Evolutionary conservation across 2,113 vertebrate species (phyloP).

Genomic region (Callospermophilus lateralis): DNA sequence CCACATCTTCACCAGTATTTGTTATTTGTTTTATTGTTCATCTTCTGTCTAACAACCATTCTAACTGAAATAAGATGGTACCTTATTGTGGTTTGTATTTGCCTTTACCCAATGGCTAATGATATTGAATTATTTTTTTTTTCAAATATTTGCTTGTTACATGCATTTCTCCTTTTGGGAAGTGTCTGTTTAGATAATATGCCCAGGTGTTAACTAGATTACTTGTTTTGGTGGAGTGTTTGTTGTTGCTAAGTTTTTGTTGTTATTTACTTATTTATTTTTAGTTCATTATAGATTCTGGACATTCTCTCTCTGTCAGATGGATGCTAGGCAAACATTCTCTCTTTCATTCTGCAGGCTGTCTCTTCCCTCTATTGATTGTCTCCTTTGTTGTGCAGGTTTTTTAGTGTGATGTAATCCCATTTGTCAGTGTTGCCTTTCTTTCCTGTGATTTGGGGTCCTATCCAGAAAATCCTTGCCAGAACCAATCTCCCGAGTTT

Average conservation of each 20-base stretch:
- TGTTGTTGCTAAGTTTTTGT: too few relatives aligned
- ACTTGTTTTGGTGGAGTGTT: not conserved
- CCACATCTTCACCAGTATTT: too few relatives aligned
- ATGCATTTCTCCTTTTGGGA: too few relatives aligned
- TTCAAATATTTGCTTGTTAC: too few relatives aligned
- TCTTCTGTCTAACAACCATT: not conserved
- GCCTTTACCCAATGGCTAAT: not conserved
- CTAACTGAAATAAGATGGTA: not conserved
- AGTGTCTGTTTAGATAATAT: not conserved
- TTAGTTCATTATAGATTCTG: not conserved
- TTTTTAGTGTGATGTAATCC: not conserved
- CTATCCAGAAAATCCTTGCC: not conserved
- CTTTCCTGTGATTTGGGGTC: not conserved
- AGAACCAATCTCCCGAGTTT: not conserved
- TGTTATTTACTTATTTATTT: not conserved
- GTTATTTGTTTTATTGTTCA: too few relatives aligned
- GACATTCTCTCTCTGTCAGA: not conserved
- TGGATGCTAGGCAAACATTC: not conserved
- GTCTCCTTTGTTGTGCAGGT: not conserved
- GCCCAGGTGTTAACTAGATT: not conserved
- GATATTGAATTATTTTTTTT: not conserved
- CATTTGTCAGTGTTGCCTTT: not conserved
- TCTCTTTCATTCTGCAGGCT: not conserved
- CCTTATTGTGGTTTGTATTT: not conserved
- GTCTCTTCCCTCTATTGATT: not conserved